Evolutionary conservation across 2,888 invertebrate genomes (phyloP).

Genomic region (Mesodorylaimus sp.): DNA sequence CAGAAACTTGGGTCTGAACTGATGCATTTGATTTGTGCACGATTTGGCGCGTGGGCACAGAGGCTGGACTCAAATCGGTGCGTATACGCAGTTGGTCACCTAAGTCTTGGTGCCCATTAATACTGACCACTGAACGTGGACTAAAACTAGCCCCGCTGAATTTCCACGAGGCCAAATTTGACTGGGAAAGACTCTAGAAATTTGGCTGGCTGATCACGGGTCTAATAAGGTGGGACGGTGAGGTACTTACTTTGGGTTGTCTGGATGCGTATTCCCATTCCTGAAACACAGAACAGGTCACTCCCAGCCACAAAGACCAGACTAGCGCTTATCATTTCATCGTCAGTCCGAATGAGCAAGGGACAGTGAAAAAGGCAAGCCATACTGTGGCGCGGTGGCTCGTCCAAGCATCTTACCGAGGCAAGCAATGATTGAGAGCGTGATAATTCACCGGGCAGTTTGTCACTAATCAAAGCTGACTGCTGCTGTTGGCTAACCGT

Average conservation of each 20-base stretch:
- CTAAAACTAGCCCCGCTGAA: conserved; percentile 22
- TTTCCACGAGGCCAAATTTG: conserved; percentile 24
- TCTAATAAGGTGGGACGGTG: background rate
- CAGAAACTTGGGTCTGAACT: conserved; percentile 1
- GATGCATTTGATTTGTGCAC: conserved; percentile 4
- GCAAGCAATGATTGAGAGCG: background rate
- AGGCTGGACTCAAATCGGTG: conserved; percentile 10
- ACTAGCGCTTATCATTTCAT: too few relatives aligned
- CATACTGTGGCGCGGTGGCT: too few relatives aligned
- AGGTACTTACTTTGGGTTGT: background rate
- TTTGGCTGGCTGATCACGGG: background rate
- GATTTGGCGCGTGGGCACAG: background rate
- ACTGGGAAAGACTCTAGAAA: conserved; percentile 4
- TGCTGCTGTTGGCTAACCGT: too few relatives aligned
- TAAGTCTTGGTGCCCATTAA: conserved; percentile 23
- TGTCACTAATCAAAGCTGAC: too few relatives aligned
- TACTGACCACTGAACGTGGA: conserved; percentile 25
- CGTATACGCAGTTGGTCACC: conserved; percentile 20
- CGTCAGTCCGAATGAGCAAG: too few relatives aligned
- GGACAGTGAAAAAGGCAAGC: too few relatives aligned
- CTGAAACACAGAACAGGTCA: conserved; percentile 3
- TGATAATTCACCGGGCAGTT: too few relatives aligned
- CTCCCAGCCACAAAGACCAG: too few relatives aligned
- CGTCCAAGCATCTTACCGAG: too few relatives aligned
- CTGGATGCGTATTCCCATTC: conserved; percentile 3